phyloP scores from a whole-genome alignment of 2,888 invertebrate genomes.

The Metopia argyrocephala region DNA sequence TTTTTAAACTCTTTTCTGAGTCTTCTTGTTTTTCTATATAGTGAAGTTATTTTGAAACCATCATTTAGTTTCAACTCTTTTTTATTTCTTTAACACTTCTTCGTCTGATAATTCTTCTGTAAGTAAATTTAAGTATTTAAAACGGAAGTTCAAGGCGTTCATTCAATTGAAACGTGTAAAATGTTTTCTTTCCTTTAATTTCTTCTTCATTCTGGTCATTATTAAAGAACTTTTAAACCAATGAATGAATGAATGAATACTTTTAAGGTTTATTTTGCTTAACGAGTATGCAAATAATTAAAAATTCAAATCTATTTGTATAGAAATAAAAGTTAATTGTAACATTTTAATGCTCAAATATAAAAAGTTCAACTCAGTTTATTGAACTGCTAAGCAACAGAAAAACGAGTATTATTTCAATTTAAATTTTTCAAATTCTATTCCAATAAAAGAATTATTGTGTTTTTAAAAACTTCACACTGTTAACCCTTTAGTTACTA shows the following conservation, averaged over 20 bases:
- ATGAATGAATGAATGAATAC: neutral
- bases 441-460: too few relatives aligned
- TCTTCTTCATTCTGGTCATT: neutral
- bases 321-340: too few relatives aligned
- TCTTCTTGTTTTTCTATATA: neutral
- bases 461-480: too few relatives aligned
- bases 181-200: conserved; percentile 61
- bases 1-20: conserved; percentile 27
- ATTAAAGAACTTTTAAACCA: conserved; percentile 41
- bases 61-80: conserved; percentile 17
- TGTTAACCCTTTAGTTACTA: too few relatives aligned
- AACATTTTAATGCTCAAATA: conserved; percentile 11
- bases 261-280: neutral
- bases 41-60: neutral
- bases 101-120: conserved; percentile 66
- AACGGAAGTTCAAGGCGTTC: conserved; percentile 77
- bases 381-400: conserved; percentile 23
- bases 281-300: too few relatives aligned
- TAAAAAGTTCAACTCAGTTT: conserved; percentile 13
- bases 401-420: too few relatives aligned
- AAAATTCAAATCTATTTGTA: too few relatives aligned
- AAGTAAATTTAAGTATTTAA: conserved; percentile 54
- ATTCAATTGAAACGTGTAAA: conserved; percentile 75
- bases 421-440: too few relatives aligned
- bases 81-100: conserved; percentile 15